Conservation (phyloP, 2,888 invertebrate species). For the Zhengitettix transpicula region DNA sequence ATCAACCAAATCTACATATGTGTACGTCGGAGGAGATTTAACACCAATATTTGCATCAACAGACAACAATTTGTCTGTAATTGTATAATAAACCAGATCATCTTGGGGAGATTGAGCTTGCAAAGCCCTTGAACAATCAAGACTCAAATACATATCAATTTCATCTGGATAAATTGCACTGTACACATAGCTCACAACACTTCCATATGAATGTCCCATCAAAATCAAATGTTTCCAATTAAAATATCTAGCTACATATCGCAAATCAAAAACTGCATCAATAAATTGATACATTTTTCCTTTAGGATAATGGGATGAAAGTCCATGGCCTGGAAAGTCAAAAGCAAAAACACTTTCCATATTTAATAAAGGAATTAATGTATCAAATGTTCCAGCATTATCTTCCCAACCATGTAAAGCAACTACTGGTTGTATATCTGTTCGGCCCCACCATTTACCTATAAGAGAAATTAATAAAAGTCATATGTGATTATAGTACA, state of each 20-base stretch:
- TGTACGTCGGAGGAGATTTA: constrained; percentile 41
- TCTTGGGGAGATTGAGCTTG: not conserved
- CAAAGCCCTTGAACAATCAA: constrained; percentile 20
- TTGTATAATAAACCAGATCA: constrained; percentile 18
- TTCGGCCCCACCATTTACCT: constrained; percentile 50
- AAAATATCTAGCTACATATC: constrained; percentile 41
- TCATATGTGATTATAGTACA: not conserved
- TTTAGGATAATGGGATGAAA: constrained; percentile 43
- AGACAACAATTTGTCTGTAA: constrained; percentile 29
- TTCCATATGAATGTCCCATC: constrained; percentile 40
- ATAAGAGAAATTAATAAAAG: too few species aligned
- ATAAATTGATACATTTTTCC: constrained; percentile 35
- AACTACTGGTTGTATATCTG: constrained; percentile 43
- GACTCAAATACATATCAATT: constrained; percentile 33
- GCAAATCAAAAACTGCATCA: constrained; percentile 29
- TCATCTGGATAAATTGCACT: constrained; percentile 42
- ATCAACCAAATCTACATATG: constrained; percentile 40
- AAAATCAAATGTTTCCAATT: constrained; percentile 51
- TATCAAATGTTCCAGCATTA: constrained; percentile 62
- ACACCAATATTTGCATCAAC: constrained; percentile 20
- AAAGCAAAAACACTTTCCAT: constrained; percentile 37
- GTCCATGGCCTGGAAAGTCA: constrained; percentile 55
- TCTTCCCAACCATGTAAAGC: constrained; percentile 69
- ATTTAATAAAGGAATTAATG: constrained; percentile 43
- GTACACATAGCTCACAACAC: constrained; percentile 39